Percentiles rank a stretch among this genome's conserved stretches.
Conservation (phyloP, 2,113 vertebrate species). For the Gavialis gangeticus region DNA sequence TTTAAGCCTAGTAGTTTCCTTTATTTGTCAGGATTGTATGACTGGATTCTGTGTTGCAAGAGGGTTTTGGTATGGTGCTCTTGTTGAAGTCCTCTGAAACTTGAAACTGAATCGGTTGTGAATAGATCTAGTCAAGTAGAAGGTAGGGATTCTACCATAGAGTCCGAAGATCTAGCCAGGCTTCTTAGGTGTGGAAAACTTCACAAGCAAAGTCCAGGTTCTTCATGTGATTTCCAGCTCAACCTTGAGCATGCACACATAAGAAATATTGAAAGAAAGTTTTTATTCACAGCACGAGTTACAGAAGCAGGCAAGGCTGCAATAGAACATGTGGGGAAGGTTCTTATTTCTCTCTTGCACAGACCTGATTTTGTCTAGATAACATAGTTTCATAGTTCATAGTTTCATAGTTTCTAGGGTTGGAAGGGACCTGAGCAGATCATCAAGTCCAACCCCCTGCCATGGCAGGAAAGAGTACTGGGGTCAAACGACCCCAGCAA, state of each 20-base stretch:
- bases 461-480: too few relatives aligned
- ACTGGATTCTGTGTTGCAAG: neutral
- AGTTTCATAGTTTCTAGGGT: too few relatives aligned
- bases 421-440: too few relatives aligned
- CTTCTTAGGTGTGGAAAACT: neutral
- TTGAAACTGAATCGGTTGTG: neutral
- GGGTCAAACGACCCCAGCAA: too few relatives aligned
- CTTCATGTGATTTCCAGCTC: neutral
- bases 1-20: neutral
- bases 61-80: neutral
- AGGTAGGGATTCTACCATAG: neutral
- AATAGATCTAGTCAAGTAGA: neutral
- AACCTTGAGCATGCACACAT: neutral
- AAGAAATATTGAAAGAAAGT: neutral
- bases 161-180: neutral
- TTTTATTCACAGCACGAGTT: neutral
- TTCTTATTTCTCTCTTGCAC: neutral
- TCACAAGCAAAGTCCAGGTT: neutral
- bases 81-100: neutral
- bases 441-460: too few relatives aligned
- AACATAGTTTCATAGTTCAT: too few relatives aligned
- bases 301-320: neutral
- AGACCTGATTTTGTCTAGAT: neutral
- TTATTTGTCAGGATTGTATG: neutral
- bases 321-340: neutral